These are phyloP conservation scores for Chironomus striatipennis DNA, from an alignment of 1,140 invertebrate genomes.

Conservation along the genomic window DNA sequence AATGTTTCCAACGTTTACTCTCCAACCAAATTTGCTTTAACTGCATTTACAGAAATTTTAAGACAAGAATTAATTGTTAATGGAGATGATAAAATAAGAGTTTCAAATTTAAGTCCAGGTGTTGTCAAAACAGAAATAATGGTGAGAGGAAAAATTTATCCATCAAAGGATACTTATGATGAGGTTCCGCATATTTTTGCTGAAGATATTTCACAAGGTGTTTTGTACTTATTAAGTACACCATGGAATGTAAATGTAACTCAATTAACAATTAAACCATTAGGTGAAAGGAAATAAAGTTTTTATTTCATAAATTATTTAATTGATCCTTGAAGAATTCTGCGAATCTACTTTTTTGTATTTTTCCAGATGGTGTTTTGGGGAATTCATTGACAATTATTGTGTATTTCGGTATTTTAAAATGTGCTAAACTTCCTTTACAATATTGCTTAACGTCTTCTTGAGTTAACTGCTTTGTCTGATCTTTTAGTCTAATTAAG, in stretches of 20 bases:
- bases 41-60: conserved; percentile 49
- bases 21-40: conserved; percentile 52
- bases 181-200: not conserved
- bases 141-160: not conserved
- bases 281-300: not conserved
- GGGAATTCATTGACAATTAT: conserved; percentile 64
- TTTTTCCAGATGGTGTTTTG: conserved; percentile 75
- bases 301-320: not conserved
- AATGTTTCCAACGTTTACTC: conserved; percentile 41
- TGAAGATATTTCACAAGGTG: not conserved
- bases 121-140: not conserved
- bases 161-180: not conserved
- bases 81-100: conserved; percentile 32
- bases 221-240: not conserved
- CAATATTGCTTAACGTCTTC: conserved; percentile 59
- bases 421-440: conserved; percentile 68
- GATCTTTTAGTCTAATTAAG: conserved; percentile 50
- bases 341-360: conserved; percentile 62
- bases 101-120: not conserved
- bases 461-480: conserved; percentile 41
- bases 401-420: conserved; percentile 74
- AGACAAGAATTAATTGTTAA: conserved; percentile 47
- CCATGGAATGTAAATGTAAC: not conserved
- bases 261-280: not conserved
- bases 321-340: conserved; percentile 34